phyloP scores from a whole-genome alignment of 2,113 vertebrate species.

The Channa argus region DNA sequence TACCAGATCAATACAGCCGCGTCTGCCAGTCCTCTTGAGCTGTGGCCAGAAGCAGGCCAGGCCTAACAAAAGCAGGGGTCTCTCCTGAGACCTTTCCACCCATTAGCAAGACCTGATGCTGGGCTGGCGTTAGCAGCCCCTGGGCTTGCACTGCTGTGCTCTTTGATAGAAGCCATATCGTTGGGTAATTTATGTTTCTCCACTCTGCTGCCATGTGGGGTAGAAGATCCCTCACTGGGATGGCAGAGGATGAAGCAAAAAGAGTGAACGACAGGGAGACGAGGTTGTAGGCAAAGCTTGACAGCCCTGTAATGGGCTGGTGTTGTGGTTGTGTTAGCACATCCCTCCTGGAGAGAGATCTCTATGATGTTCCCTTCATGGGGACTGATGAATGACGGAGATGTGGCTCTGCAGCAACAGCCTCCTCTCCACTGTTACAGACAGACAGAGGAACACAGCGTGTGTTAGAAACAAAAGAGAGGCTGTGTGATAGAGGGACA shows the following conservation, averaged over 20 bases:
- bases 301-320: slow-evolving; percentile 65
- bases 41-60: slow-evolving; percentile 2
- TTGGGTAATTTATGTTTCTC: slow-evolving; percentile 49
- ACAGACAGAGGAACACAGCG: slow-evolving; percentile 35
- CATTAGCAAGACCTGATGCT: slow-evolving; percentile 56
- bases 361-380: slow-evolving; percentile 63
- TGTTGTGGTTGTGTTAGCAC: slow-evolving; percentile 62
- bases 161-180: slow-evolving; percentile 6
- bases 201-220: slow-evolving; percentile 15
- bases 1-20: slow-evolving; percentile 60
- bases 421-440: slow-evolving; percentile 38
- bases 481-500: slow-evolving; percentile 36
- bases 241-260: slow-evolving; percentile 27
- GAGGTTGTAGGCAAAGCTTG: slow-evolving; percentile 31
- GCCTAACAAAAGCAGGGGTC: slow-evolving; percentile 42
- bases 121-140: slow-evolving; percentile 52
- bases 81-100: slow-evolving; percentile 51
- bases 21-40: slow-evolving; percentile 46
- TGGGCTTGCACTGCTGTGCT: slow-evolving; percentile 22
- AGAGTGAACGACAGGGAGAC: slow-evolving; percentile 27
- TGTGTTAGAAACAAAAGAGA: slow-evolving; percentile 39
- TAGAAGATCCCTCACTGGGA: slow-evolving; percentile 18
- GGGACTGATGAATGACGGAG: slow-evolving; percentile 68
- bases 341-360: slow-evolving; percentile 63
- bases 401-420: slow-evolving; percentile 41